Evolutionary conservation across 2,113 vertebrate species (phyloP).

Genomic region (Cavia aperea): DNA sequence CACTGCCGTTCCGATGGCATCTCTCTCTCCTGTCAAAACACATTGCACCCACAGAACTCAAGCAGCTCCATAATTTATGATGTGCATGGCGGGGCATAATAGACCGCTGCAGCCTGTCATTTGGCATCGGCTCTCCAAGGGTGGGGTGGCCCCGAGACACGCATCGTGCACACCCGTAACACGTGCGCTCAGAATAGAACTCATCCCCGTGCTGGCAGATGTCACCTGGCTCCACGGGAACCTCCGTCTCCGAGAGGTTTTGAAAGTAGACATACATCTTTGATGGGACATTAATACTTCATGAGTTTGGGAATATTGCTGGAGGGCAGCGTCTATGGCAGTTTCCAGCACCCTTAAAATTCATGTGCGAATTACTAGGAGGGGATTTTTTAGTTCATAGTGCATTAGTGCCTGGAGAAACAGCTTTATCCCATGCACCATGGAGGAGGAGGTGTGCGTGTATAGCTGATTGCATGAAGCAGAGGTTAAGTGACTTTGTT

Average conservation of each 20-base stretch:
- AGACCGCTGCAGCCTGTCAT: neutral
- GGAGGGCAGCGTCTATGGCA: neutral
- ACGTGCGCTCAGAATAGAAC: neutral
- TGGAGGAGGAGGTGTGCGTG: neutral
- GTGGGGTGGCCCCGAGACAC: neutral
- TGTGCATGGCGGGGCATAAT: neutral
- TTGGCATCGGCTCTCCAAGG: neutral
- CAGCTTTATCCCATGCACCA: neutral
- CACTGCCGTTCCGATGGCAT: neutral
- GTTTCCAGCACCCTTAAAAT: slow-evolving; percentile 48
- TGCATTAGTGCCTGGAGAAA: neutral
- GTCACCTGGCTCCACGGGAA: slow-evolving; percentile 38
- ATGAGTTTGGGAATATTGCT: slow-evolving; percentile 32
- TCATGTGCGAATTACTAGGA: slow-evolving; percentile 20
- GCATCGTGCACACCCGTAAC: neutral
- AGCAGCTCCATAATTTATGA: slow-evolving; percentile 34
- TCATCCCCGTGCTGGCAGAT: neutral
- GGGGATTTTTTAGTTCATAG: neutral
- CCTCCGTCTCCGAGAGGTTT: slow-evolving; percentile 6
- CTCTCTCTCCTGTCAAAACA: slow-evolving; percentile 41
- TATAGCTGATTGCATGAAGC: too few relatives aligned
- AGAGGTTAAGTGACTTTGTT: neutral
- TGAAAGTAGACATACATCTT: slow-evolving; percentile 40
- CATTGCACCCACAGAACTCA: neutral
- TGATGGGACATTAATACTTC: slow-evolving; percentile 49